A percentile compares a stretch with the other conserved stretches of the same genome.
These are phyloP conservation scores for Danio jaintianensis DNA, from an alignment of 2,797 vertebrate genomes.

Conservation along the genomic window DNA sequence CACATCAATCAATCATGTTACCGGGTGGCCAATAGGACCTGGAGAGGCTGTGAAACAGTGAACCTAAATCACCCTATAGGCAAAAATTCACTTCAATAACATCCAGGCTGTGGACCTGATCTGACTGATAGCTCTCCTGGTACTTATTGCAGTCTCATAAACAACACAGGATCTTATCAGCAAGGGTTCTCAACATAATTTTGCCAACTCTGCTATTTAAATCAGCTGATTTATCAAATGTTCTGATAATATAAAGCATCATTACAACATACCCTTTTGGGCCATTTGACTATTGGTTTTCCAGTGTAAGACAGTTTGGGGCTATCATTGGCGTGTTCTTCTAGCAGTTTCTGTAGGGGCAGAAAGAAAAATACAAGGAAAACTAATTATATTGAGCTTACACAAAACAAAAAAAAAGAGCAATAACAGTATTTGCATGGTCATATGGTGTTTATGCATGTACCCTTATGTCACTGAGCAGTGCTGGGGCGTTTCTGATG, in stretches of 20 bases:
- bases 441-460: conserved; percentile 15
- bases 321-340: conserved; percentile 84
- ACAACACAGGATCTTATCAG: no score
- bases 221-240: no score
- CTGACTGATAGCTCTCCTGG: no score
- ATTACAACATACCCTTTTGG: conserved; percentile 82
- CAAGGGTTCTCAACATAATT: no score
- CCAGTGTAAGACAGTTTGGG: conserved; percentile 92
- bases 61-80: no score
- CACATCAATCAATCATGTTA: no score
- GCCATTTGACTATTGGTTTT: conserved; percentile 94
- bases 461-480: conserved; percentile 91
- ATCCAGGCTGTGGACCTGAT: no score
- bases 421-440: neutral
- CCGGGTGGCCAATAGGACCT: no score
- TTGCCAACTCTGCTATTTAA: no score
- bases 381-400: neutral
- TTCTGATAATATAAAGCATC: neutral
- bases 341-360: conserved; percentile 82
- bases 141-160: no score
- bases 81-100: no score
- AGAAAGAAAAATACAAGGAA: neutral
- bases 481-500: conserved; percentile 86
- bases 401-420: neutral
- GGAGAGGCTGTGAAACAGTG: no score